phyloP scores from a whole-genome alignment of 2,888 invertebrate genomes.

The Micropterix aruncella region DNA sequence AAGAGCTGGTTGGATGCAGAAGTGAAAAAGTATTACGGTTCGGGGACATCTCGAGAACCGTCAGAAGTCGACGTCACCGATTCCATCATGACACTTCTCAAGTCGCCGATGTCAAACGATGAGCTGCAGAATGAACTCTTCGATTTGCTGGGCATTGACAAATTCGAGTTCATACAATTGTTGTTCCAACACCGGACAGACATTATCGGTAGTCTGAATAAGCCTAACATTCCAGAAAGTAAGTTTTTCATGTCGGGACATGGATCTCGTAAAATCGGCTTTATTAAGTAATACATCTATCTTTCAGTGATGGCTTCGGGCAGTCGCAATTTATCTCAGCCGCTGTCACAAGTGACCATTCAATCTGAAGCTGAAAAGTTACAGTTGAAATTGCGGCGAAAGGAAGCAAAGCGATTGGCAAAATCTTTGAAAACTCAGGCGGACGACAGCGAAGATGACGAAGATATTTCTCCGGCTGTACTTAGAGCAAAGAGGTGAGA shows the following conservation, averaged over 20 bases:
- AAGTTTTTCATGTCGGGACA: not conserved
- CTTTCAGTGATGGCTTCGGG: not conserved
- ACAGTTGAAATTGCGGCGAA: constrained; percentile 59
- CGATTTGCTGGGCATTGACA: constrained; percentile 79
- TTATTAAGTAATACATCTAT: not conserved
- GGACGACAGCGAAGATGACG: constrained; percentile 30
- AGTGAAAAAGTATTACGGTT: constrained; percentile 34
- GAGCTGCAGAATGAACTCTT: constrained; percentile 74
- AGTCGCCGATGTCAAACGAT: constrained; percentile 44
- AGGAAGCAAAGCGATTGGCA: constrained; percentile 68
- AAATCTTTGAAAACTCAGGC: constrained; percentile 24
- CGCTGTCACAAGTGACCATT: constrained; percentile 70
- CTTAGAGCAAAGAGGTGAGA: constrained; percentile 41
- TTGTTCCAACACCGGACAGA: constrained; percentile 49
- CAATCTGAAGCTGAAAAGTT: constrained; percentile 74
- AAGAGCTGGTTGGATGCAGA: constrained; percentile 39
- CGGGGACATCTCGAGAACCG: constrained; percentile 25
- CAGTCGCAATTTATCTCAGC: constrained; percentile 33
- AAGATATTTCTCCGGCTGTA: constrained; percentile 35
- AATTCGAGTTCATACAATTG: constrained; percentile 58
- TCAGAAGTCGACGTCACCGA: constrained; percentile 43
- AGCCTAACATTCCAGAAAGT: constrained; percentile 17
- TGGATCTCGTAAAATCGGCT: not conserved
- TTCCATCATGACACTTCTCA: constrained; percentile 43
- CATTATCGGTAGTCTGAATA: constrained; percentile 30